Evolutionary conservation across 92 coral and sea anemone species (phyloP).

Genomic region (Plumapathes pennacea): DNA sequence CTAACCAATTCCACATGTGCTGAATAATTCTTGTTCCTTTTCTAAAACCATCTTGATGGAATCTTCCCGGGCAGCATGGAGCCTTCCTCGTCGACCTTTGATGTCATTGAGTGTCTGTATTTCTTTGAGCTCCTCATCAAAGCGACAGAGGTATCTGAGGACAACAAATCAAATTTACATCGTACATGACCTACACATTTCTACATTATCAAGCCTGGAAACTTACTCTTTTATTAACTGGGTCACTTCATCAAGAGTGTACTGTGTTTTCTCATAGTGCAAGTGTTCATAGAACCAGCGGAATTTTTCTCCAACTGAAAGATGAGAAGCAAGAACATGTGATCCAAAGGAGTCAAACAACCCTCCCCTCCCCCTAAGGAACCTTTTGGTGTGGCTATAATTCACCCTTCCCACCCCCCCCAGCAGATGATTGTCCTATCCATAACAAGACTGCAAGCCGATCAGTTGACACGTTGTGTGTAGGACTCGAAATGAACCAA

Average conservation of each 20-base stretch:
- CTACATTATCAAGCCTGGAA: neutral
- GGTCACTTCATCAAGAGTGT: constrained; percentile 70
- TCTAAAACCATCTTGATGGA: constrained; percentile 66
- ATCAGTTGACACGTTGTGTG: neutral
- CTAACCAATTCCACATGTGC: constrained; percentile 83
- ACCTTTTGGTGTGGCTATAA: neutral
- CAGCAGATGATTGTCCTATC: neutral
- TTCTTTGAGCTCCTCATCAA: constrained; percentile 80
- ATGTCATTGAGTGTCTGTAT: constrained; percentile 71
- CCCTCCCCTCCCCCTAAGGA: neutral
- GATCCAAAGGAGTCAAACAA: neutral
- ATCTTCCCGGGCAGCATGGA: constrained; percentile 80
- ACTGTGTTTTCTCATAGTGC: constrained; percentile 53
- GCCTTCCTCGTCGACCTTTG: constrained; percentile 82
- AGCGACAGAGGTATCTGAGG: constrained; percentile 80
- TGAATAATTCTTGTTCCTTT: constrained; percentile 74
- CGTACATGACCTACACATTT: too few relatives aligned
- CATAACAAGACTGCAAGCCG: neutral
- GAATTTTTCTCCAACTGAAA: constrained; percentile 75
- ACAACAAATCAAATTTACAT: neutral
- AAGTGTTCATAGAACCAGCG: constrained; percentile 93
- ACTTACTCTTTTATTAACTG: constrained; percentile 76
- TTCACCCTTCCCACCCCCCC: neutral
- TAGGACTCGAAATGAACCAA: too few relatives aligned
- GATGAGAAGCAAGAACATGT: too few relatives aligned